Percentiles rank a stretch among this genome's conserved stretches.
Conservation (phyloP, 1,140 invertebrate genomes). For the Matsumurasca onukii region DNA sequence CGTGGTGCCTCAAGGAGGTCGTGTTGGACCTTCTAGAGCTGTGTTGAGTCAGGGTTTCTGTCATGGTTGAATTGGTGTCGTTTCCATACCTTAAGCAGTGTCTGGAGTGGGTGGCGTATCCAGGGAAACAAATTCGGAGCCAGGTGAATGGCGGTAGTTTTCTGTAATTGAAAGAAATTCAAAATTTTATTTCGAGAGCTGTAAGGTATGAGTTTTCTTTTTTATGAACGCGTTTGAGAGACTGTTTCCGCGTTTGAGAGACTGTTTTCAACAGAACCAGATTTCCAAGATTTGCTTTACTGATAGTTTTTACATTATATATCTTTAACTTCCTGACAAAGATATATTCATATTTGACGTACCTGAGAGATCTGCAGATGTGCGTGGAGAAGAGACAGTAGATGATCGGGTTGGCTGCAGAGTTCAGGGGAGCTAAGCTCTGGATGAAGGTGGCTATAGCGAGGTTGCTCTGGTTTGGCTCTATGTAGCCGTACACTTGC, state of each 20-base stretch:
- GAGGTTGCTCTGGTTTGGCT: conserved; percentile 71
- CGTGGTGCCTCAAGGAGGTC: conserved; percentile 42
- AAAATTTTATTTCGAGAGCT: too few relatives aligned
- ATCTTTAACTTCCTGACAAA: too few relatives aligned
- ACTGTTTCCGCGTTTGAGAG: too few relatives aligned
- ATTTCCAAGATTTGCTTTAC: too few relatives aligned
- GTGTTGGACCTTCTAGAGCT: conserved; percentile 46
- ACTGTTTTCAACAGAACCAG: too few relatives aligned
- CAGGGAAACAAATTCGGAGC: conserved; percentile 46
- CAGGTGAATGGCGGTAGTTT: conserved; percentile 47
- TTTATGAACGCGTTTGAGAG: too few relatives aligned
- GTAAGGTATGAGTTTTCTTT: too few relatives aligned
- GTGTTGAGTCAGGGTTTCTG: conserved; percentile 45
- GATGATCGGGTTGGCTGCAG: conserved; percentile 90
- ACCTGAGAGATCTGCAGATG: conserved; percentile 85
- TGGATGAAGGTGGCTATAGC: conserved; percentile 90
- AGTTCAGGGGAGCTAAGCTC: conserved; percentile 88
- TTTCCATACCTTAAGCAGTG: conserved; percentile 45
- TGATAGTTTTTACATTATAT: too few relatives aligned
- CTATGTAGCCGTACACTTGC: conserved; percentile 83
- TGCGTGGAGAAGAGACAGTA: conserved; percentile 92
- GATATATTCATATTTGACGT: too few relatives aligned
- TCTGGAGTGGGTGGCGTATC: conserved; percentile 37
- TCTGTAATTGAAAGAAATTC: conserved; percentile 41
- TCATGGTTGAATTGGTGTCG: conserved; percentile 44